phyloP scores from a whole-genome alignment of 2,797 vertebrate genomes.

The Molossus molossus region DNA sequence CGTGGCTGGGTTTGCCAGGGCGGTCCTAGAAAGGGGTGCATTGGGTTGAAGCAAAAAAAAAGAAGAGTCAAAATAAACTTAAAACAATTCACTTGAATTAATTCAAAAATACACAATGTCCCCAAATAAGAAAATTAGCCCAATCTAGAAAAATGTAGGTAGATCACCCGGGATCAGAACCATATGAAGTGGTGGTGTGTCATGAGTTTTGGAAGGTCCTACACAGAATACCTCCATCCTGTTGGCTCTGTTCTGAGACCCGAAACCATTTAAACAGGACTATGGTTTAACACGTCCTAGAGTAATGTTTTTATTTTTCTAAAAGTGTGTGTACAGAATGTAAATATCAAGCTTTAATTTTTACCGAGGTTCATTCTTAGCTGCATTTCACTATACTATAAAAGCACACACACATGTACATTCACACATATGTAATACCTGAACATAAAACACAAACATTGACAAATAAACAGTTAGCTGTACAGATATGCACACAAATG shows the following conservation, averaged over 20 bases:
- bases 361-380: background rate
- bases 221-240: fast-evolving
- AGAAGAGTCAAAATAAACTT: background rate
- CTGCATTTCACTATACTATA: background rate
- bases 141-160: slow-evolving; percentile 10
- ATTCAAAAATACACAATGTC: slow-evolving; percentile 6
- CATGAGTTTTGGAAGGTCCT: background rate
- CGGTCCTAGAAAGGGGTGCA: background rate
- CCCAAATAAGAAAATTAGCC: background rate
- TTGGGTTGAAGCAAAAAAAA: background rate
- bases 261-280: background rate
- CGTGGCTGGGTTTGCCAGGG: background rate
- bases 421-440: too few species aligned
- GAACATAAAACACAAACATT: background rate
- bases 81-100: background rate
- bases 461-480: background rate
- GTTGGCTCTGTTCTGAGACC: background rate
- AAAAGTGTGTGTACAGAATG: background rate
- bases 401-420: background rate
- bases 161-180: background rate
- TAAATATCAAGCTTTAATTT: background rate
- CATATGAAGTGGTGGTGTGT: background rate
- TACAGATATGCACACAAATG: background rate
- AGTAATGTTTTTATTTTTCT: background rate
- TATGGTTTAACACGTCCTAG: background rate